phyloP scores from a whole-genome alignment of 2,888 invertebrate genomes.

The Parochlus steinenii region DNA sequence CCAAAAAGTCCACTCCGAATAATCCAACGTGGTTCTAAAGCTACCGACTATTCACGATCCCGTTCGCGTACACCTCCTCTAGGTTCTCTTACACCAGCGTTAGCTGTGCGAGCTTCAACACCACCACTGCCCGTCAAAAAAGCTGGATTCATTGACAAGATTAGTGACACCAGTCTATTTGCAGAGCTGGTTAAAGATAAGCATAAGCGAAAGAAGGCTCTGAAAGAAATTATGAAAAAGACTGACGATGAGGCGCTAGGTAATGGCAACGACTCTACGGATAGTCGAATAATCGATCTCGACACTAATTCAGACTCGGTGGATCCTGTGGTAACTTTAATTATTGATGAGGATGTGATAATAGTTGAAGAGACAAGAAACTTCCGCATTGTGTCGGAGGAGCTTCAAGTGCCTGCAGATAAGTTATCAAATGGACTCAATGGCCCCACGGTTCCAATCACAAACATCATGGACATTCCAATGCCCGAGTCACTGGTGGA shows the following conservation, averaged over 20 bases:
- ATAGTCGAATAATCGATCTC: too few relatives aligned
- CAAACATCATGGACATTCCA: conserved; percentile 40
- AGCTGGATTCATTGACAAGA: conserved; percentile 58
- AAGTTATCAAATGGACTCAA: conserved; percentile 13
- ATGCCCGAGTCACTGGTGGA: conserved; percentile 47
- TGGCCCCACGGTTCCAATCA: conserved; percentile 11
- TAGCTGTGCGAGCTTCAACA: conserved; percentile 27
- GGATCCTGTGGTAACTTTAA: too few relatives aligned
- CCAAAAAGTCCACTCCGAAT: too few relatives aligned
- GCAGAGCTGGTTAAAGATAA: conserved; percentile 77
- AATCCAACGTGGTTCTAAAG: too few relatives aligned
- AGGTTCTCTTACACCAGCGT: conserved; percentile 17
- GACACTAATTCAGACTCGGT: too few relatives aligned
- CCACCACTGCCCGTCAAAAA: conserved; percentile 29
- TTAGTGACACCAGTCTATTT: conserved; percentile 76
- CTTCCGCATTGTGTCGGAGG: background rate
- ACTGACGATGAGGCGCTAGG: background rate
- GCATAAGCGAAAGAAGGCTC: conserved; percentile 62
- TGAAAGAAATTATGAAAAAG: conserved; percentile 23
- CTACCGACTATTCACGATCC: conserved; percentile 3
- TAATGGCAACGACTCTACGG: background rate
- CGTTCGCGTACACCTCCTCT: conserved; percentile 5
- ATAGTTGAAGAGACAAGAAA: conserved; percentile 22
- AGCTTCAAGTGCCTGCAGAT: background rate
- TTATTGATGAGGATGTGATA: conserved; percentile 26